Evolutionary conservation across 2,797 vertebrate species (phyloP), one percentile per base, ranked within the genome.

Genomic region (Smutsia temminckii): DNA sequence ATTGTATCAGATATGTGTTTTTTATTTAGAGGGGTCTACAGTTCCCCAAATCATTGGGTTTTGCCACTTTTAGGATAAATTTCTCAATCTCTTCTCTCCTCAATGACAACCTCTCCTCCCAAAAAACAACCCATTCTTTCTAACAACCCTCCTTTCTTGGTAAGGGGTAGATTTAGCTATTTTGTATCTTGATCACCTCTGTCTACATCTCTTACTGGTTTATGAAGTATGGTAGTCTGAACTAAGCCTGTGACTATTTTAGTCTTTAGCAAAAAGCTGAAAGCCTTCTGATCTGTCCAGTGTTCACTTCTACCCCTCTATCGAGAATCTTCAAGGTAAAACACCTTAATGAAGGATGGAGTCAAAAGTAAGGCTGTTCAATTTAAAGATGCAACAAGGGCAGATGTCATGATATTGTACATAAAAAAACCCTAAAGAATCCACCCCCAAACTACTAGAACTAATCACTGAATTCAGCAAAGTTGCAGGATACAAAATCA

Each of bases 11-110:
- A 85, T 93, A 86, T 23, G 55, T 37, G 29, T 32, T 86, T 93
- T 93, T 91, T 93, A 87, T 72, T 75, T 84, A 95, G 14, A 93
- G n/a, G 64, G 34, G 16, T n/a, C 49, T 85, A 78, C 10, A 55
- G 66, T 80, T 91, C 59, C 34, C 51, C 34, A 72, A 93, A 85
- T 88, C 25, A 68, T 3, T 66, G n/a, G 37, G 34, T n/a, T 57
- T 71, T 77, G n/a, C 8, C 61, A 93, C 32, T 87, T 87, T 86
- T 90, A 89, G 42, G 37, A 66, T 74, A 37, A 69, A 87, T 89
- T 86, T 90, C 42, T 95, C 87, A 92, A 85, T 92, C n/a, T 85
- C 64, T 94, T n/a, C 49, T 86, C 25, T 53, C 64, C 8, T 80
- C 53, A 93, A 86, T 23, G 12, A 95, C 23, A 83, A 2, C 29